Percentiles rank a stretch among this genome's conserved stretches.
Evolutionary conservation across 2,888 invertebrate genomes (phyloP).

Genomic region (Caenorhabditis wallacei): DNA sequence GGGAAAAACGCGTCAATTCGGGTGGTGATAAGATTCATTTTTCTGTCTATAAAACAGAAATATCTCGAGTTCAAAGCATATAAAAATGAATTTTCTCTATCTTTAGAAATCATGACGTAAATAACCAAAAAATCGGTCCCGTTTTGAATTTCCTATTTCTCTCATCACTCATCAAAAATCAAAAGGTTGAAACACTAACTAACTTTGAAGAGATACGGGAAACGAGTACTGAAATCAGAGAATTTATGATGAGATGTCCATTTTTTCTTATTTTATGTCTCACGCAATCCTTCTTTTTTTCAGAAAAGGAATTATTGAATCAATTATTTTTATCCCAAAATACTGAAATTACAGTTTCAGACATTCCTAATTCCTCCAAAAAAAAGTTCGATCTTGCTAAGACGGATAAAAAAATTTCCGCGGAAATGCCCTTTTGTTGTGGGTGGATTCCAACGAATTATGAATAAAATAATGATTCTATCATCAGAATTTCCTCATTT

Average conservation of each 20-base stretch:
- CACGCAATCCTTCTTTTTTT: constrained; percentile 11
- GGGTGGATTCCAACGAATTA: background rate
- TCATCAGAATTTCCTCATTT: constrained; percentile 3
- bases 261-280: background rate
- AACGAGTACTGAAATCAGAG: background rate
- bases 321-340: background rate
- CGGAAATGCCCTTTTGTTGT: background rate
- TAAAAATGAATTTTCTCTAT: too few species aligned
- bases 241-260: constrained; percentile 8
- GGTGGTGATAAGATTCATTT: constrained; percentile 6
- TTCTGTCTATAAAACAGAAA: background rate
- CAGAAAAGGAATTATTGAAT: background rate
- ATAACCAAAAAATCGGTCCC: constrained; percentile 4
- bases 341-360: background rate
- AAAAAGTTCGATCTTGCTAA: too few species aligned
- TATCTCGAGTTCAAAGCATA: too few species aligned
- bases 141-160: constrained; percentile 1
- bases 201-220: background rate
- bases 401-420: too few species aligned
- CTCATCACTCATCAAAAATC: constrained; percentile 23
- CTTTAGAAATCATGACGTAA: constrained; percentile 26
- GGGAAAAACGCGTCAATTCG: constrained; percentile 22
- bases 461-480: constrained; percentile 5
- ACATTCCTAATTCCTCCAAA: too few species aligned
- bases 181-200: constrained; percentile 17